These are phyloP conservation scores for Sebastiscus albofasciatus DNA, from an alignment of 2,797 vertebrate genomes.

Conservation along the genomic window DNA sequence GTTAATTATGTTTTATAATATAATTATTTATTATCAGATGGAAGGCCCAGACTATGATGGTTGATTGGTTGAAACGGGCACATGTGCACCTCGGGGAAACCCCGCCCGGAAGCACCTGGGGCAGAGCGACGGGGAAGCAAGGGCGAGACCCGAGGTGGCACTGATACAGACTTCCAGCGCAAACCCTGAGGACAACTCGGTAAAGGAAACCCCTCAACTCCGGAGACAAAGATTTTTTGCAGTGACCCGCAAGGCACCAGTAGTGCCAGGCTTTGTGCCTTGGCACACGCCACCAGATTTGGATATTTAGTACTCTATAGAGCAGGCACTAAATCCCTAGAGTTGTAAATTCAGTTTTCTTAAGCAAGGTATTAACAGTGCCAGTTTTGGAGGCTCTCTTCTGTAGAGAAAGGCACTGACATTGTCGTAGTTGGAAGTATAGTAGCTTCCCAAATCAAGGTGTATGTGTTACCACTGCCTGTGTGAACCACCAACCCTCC, in stretches of 20 bases:
- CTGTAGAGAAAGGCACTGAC: background rate
- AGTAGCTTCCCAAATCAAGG: background rate
- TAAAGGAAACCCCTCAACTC: too few relatives aligned
- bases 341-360: background rate
- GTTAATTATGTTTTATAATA: background rate
- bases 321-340: background rate
- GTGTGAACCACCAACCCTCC: background rate
- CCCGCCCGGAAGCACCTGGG: too few relatives aligned
- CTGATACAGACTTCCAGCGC: too few relatives aligned
- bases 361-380: background rate
- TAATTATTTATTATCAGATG: background rate
- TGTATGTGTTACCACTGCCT: background rate
- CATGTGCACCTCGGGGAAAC: too few relatives aligned
- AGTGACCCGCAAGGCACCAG: rapidly evolving
- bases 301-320: background rate
- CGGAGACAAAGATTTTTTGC: too few relatives aligned
- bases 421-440: background rate
- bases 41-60: too few relatives aligned
- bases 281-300: background rate
- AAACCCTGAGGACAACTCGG: too few relatives aligned
- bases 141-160: too few relatives aligned
- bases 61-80: too few relatives aligned
- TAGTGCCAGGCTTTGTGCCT: background rate
- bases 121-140: too few relatives aligned
- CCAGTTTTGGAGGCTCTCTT: background rate